Conservation (phyloP, 2,113 vertebrate species). For the Phalacrocorax pelagicus region DNA sequence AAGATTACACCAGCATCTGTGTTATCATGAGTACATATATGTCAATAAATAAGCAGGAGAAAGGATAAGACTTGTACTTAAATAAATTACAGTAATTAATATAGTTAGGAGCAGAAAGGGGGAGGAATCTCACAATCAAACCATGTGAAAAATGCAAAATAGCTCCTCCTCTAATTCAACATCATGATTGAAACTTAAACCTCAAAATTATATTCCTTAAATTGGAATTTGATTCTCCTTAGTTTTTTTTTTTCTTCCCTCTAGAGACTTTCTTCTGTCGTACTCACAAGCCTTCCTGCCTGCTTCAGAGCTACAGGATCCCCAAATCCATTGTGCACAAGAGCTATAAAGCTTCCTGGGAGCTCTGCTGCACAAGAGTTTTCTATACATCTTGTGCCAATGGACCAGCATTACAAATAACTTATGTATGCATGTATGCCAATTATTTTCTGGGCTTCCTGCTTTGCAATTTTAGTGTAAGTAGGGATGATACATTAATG, state of each 20-base stretch:
- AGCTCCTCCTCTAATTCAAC: background rate
- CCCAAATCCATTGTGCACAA: background rate
- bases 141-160: background rate
- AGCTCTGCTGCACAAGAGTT: background rate
- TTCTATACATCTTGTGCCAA: background rate
- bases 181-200: background rate
- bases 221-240: background rate
- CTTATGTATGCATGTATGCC: background rate
- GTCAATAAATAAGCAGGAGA: background rate
- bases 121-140: background rate
- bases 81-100: background rate
- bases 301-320: background rate
- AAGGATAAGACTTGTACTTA: background rate
- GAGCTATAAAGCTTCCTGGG: background rate
- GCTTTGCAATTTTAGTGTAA: background rate
- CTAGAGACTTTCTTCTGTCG: background rate
- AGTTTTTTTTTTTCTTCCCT: background rate
- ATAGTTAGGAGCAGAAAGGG: background rate
- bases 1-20: background rate
- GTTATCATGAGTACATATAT: background rate
- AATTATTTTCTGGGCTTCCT: background rate
- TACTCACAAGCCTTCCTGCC: background rate
- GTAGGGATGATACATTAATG: background rate
- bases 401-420: background rate
- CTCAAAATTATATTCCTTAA: background rate